Evolutionary conservation across 2,888 invertebrate species (phyloP), one percentile per base, ranked within the genome.

Genomic region (Archips xylosteana): DNA sequence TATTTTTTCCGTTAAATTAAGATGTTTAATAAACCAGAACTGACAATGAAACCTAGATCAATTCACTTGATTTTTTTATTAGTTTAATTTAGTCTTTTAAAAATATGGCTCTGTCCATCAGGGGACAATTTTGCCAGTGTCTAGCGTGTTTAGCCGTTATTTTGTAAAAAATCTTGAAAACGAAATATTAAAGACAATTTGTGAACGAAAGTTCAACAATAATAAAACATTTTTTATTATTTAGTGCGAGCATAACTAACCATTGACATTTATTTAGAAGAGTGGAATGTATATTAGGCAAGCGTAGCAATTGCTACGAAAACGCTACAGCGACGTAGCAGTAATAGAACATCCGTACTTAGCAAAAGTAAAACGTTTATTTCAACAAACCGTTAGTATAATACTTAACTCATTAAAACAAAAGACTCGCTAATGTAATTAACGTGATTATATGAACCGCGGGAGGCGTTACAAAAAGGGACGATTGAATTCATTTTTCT

Each of bases 271-370:
- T 49, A 49, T 0, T 13, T n/a, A 49, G n/a, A 49, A 4, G 49
- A 49, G 23, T 23, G 1, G 23, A 23, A 23, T 23, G 23, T 23
- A 23, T 23, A 0, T 15, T 9, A 54, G 8, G 57, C 32, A 3
- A 32, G 32, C 57, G 57, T 57, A 57, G 32, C 57, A 32, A 4
- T 23, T 62, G 45, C 45, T 62, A 62, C 62, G 62, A 23, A 23
- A 12, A 34, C 12, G 60, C 65, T 71, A 65, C 51, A 64, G 12
- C n/a, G 32, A 32, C 71, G 71, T 71, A 71, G 71, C 65, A 65
- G n/a, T n/a, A 8, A 32, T 10, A 57, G 10, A 57, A 32, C 3
- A 23, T 12, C 12, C 32, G 1, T 32, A 32, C 1, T 57, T 12
- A n/a, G 49, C 8, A 12, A 32, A 32, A 32, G 57, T 12, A 57